Percentiles rank a stretch among this genome's conserved stretches.
phyloP scores from a whole-genome alignment of 2,888 invertebrate species.

The Agrotis exclamationis region DNA sequence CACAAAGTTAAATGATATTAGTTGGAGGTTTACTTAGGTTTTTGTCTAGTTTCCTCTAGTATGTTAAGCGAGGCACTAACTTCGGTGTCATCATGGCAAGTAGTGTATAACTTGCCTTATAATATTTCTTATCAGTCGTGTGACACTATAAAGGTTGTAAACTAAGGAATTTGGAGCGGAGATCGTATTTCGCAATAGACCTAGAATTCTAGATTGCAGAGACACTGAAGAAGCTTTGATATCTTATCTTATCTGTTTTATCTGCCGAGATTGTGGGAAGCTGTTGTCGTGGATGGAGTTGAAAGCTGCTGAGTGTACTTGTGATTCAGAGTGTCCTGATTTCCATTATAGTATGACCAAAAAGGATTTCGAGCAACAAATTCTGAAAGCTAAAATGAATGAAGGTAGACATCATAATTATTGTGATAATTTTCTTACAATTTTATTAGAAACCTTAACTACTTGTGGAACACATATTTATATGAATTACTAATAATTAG shows the following conservation, averaged over 20 bases:
- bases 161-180: neutral
- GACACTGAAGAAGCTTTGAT: conserved; percentile 12
- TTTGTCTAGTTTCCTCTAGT: no score
- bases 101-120: neutral
- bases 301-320: neutral
- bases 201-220: conserved; percentile 15
- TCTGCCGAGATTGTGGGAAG: conserved; percentile 1
- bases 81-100: no score
- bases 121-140: conserved; percentile 22
- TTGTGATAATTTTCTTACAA: no score
- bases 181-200: conserved; percentile 7
- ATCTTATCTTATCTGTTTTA: conserved; percentile 27
- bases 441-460: no score
- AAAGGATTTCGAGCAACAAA: neutral
- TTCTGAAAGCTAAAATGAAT: neutral
- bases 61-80: no score
- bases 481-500: no score
- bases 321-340: conserved; percentile 1
- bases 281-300: neutral
- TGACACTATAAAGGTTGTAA: conserved; percentile 23
- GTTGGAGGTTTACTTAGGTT: no score
- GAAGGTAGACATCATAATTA: neutral
- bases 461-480: neutral
- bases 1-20: no score
- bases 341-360: neutral